Base-by-base conservation (phyloP, 2,888 invertebrate species). In the Nomada fucata region DNA sequence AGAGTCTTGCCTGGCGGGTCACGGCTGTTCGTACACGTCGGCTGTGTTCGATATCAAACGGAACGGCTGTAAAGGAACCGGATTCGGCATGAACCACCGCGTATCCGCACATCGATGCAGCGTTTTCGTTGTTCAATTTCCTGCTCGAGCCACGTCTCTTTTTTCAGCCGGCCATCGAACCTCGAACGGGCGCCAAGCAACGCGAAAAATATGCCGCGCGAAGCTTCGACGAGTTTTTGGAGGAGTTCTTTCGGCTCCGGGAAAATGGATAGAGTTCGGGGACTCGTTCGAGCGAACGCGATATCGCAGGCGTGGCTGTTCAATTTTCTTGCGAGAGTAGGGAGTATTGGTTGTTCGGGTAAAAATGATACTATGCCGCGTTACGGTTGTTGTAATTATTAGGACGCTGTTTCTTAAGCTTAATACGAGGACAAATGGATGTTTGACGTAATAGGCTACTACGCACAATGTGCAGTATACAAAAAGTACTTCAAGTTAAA, bases 91-190 rank as follows among this genome's bases (percentile, higher is more conserved):
- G 76, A 68, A 70, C 57, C 42, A 53, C 52, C 55, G 73, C 29
- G 60, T 70, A 68, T 78, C 67, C 59, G 55, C 36, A 52, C 71
- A 63, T 74, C 73, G 73, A 83, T 77, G 55, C 7, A 36, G 73
- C 73, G 26, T 77, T 83, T 74, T 83, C 82, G 70, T 44, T 44
- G 77, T 74, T 70, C 77, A 74, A 82, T 74, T 82, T 77, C 83
- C 71, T 67, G 57, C 18, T 42, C 64, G 47, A 47, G 9, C 52
- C 57, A 50, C 55, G 1, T 26, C 2, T 9, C 63, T 61, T 73
- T 70, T 74, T 36, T 26, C 55, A 7, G 29, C 42, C 55, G 18
- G 9, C 26, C 36, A 52, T 59, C 53, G 42, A 11, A 42, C 36
- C 23, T n/a, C 2, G 20, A 29, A 50, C 23, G 18, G 18, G 53